Percentiles rank a stretch among this genome's conserved stretches.
phyloP scores from a whole-genome alignment of 2,113 vertebrate species.

The Oxyura jamaicensis region DNA sequence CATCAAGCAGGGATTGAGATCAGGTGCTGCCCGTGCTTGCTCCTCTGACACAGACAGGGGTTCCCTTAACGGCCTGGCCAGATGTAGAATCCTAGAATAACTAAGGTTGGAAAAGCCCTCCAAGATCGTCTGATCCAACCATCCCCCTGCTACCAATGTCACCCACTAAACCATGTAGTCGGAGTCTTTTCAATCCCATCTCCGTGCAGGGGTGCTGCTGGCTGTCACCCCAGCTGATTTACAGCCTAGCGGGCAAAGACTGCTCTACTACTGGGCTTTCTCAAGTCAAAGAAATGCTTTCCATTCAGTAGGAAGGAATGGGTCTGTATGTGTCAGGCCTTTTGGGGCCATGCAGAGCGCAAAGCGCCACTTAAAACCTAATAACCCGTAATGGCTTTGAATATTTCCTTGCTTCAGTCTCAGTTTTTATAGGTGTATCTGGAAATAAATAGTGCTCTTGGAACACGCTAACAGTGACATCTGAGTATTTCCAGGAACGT shows the following conservation, averaged over 20 bases:
- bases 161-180: too few species aligned
- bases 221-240: neutral
- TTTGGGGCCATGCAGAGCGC: neutral
- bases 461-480: neutral
- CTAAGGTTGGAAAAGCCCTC: too few species aligned
- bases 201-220: neutral
- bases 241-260: neutral
- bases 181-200: neutral
- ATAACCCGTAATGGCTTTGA: neutral
- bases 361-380: neutral
- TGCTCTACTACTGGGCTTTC: neutral
- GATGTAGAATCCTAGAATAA: too few species aligned
- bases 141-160: too few species aligned
- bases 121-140: too few species aligned
- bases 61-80: neutral
- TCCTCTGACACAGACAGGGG: neutral
- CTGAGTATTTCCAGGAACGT: constrained; percentile 58
- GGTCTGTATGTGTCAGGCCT: neutral
- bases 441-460: constrained; percentile 28
- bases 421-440: constrained; percentile 14
- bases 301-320: neutral
- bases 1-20: neutral
- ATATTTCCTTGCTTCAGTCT: neutral
- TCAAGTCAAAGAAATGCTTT: neutral
- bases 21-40: neutral